phyloP scores from a whole-genome alignment of 2,113 vertebrate species.

The Esox niger region DNA sequence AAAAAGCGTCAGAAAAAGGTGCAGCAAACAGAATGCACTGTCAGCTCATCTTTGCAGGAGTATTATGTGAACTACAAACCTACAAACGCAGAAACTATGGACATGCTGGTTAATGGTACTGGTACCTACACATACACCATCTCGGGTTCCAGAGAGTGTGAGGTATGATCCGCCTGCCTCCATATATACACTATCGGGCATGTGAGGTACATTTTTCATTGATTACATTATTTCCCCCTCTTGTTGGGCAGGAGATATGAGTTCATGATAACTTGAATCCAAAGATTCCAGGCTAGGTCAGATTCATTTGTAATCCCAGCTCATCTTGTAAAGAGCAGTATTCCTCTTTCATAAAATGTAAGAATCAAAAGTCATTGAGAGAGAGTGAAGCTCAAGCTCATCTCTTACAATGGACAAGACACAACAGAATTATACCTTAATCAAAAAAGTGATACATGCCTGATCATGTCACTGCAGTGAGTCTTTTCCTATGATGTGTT shows the following conservation, averaged over 20 bases:
- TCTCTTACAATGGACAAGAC: conserved; percentile 11
- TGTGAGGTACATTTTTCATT: conserved; percentile 91
- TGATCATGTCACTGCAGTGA: conserved; percentile 67
- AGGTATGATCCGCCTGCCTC: conserved; percentile 97
- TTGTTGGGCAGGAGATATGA: conserved; percentile 60
- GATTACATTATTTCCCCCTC: conserved; percentile 39
- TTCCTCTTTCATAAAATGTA: conserved; percentile 20
- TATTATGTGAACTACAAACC: conserved; percentile 99
- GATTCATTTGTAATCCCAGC: conserved; percentile 50
- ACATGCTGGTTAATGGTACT: conserved; percentile 96
- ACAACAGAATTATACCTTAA: conserved; percentile 23
- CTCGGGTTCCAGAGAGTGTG: conserved; percentile 98
- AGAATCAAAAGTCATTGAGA: too few relatives aligned
- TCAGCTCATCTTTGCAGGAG: conserved; percentile 96
- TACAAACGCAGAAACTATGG: conserved; percentile 96
- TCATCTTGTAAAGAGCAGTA: conserved; percentile 43
- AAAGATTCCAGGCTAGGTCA: conserved; percentile 44
- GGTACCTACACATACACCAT: conserved; percentile 98
- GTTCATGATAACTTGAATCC: conserved; percentile 66
- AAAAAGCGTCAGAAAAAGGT: conserved; percentile 91
- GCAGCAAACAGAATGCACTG: conserved; percentile 86
- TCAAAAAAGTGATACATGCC: neutral
- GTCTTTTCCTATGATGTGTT: conserved; percentile 59
- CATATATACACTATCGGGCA: conserved; percentile 92
- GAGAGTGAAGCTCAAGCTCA: too few relatives aligned